Conservation (phyloP, 1,140 invertebrate genomes). For the Drosophila sp. region DNA sequence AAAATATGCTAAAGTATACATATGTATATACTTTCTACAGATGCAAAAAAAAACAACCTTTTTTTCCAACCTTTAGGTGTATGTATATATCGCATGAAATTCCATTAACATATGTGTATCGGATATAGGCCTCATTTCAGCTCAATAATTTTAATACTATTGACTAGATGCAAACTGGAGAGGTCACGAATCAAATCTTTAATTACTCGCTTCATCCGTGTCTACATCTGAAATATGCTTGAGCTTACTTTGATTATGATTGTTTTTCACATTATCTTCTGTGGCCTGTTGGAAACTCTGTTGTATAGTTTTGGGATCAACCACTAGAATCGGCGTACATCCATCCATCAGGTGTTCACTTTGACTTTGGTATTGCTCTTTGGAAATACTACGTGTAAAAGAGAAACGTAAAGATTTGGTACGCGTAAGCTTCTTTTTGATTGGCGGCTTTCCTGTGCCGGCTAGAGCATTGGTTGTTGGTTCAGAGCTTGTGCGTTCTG, state of each 20-base stretch:
- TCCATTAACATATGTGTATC: conserved; percentile 40
- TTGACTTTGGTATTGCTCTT: conserved; percentile 86
- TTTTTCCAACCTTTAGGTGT: no score
- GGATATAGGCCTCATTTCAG: conserved; percentile 64
- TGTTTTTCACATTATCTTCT: conserved; percentile 53
- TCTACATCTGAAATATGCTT: conserved; percentile 78
- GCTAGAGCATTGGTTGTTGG: conserved; percentile 40
- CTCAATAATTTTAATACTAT: conserved; percentile 60
- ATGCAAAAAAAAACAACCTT: no score
- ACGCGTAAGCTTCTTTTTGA: conserved; percentile 84
- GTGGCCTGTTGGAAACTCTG: conserved; percentile 68
- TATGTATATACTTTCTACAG: not conserved
- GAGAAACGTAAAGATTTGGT: conserved; percentile 86
- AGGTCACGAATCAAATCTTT: conserved; percentile 8
- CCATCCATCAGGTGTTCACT: conserved; percentile 87
- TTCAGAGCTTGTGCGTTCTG: conserved; percentile 68
- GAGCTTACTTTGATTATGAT: conserved; percentile 53
- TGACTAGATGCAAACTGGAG: conserved; percentile 22
- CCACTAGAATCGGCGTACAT: conserved; percentile 87
- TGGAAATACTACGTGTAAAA: conserved; percentile 87
- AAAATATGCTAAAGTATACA: no score
- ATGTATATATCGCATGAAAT: no score
- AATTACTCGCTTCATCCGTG: conserved; percentile 80
- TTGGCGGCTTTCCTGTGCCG: conserved; percentile 83
- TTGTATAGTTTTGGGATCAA: conserved; percentile 72